phyloP scores from a whole-genome alignment of 35 echinoderm and acorn worm species.

The Diadema setosum region DNA sequence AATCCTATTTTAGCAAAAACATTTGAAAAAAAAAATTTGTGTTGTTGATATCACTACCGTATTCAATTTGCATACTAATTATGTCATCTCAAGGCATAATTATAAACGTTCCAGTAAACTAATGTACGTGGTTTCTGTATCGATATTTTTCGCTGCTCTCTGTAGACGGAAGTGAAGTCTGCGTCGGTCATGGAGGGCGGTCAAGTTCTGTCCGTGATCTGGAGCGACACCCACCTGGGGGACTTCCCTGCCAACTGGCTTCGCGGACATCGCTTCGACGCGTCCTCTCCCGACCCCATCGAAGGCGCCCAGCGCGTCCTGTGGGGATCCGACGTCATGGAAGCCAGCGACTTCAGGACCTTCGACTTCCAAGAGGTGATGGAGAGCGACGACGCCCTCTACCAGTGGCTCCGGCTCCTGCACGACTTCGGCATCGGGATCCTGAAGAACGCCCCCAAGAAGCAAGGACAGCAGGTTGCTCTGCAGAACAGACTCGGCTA shows the following conservation, averaged over 20 bases:
- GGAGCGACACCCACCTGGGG: constrained; percentile 16
- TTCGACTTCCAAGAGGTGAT: constrained; percentile 59
- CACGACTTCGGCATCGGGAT: constrained; percentile 20
- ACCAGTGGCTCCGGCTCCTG: constrained; percentile 45
- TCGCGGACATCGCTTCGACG: not conserved
- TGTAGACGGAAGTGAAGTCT: not conserved
- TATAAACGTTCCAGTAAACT: no score
- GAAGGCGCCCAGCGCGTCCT: not conserved
- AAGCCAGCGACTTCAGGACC: not conserved
- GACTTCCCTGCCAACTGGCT: constrained; percentile 13
- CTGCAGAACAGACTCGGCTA: not conserved
- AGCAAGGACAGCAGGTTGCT: not conserved
- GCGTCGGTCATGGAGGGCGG: not conserved
- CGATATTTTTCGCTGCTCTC: no score
- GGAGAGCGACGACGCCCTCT: constrained; percentile 31
- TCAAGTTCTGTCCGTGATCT: not conserved
- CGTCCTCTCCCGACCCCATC: not conserved
- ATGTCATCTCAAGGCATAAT: no score
- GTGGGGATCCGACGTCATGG: constrained; percentile 33
- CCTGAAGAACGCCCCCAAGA: constrained; percentile 54
- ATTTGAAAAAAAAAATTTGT: no score
- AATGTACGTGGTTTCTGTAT: no score
- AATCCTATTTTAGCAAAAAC: no score
- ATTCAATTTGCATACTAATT: no score
- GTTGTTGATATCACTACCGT: no score